Evolutionary conservation across 2,888 invertebrate species (phyloP), one percentile per base, ranked within the genome.

Genomic region (Drosophila cognata): DNA sequence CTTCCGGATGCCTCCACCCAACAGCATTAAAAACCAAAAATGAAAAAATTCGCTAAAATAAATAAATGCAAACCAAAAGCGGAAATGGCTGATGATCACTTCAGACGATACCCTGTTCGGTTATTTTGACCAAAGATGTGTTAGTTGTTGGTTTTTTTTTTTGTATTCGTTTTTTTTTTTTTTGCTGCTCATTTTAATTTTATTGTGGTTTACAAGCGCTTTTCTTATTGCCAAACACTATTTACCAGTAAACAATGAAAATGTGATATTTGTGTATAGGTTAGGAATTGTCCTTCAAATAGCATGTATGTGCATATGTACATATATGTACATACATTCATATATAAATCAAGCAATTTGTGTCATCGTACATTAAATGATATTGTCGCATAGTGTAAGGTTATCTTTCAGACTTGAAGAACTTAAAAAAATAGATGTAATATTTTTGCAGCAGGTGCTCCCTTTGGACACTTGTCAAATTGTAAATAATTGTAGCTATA

Each of bases 401-500:
- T 55, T 25, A 25, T 25, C 28, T 41, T 41, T 43, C 46, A 46
- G 46, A 46, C 25, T 46, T 46, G 25, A 28, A 28, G 18, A 56
- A 38, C 33, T 31, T 11, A 18, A 33, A 25, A 25, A 46, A 31
- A 7, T 31, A 31, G 0, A 46, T 7, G 7, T 25, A 31, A 31
- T 38, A 35, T 41, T 13, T 43, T 28, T 7, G 28, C 28, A n/a
- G 33, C 29, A 53, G 25, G n/a, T 8, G 3, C 18, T 38, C 21
- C 25, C 21, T 8, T n/a, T 31, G 11, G 31, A 25, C 18, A 31
- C 25, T 50, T 43, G 21, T 18, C 31, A 25, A 13, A 25, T 61
- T 71, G 76, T 66, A 71, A 58, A 75, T 76, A 76, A 66, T 66
- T 71, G 61, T 50, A 57, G 43, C 25, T 59, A 28, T 46, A 48